These are phyloP conservation scores for Theropithecus gelada DNA, from an alignment of 2,113 vertebrate species.

Conservation along the genomic window DNA sequence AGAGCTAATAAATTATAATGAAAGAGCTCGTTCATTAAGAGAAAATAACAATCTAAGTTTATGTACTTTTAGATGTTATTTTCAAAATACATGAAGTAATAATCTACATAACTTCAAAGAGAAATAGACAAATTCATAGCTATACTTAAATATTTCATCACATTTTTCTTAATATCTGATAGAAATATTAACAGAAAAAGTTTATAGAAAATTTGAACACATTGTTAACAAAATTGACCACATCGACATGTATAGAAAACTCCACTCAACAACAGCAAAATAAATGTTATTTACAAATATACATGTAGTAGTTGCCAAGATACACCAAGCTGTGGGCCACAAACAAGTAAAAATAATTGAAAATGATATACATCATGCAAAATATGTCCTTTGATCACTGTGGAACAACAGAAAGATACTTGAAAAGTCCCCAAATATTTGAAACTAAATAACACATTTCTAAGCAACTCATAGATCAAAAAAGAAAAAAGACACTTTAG, in stretches of 20 bases:
- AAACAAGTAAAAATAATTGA: background rate
- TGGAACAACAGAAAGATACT: background rate
- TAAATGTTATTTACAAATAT: background rate
- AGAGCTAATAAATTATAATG: no score
- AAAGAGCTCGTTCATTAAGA: no score
- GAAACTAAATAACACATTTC: background rate
- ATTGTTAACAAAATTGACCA: no score
- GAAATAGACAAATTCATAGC: no score
- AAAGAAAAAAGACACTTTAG: background rate
- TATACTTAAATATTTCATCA: no score
- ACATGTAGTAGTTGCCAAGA: background rate
- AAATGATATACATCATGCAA: background rate
- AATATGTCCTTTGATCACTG: background rate
- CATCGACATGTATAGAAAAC: background rate
- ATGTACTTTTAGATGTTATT: no score
- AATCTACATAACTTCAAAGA: no score
- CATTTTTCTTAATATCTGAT: no score
- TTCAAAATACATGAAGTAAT: no score
- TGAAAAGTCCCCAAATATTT: background rate
- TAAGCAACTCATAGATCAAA: background rate
- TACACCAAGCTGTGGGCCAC: background rate
- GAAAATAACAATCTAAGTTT: no score
- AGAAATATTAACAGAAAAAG: no score
- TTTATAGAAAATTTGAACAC: no score
- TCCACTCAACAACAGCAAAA: background rate